Base-by-base conservation (phyloP, 2,797 vertebrate species). In the Hypotaenidia okinawae region DNA sequence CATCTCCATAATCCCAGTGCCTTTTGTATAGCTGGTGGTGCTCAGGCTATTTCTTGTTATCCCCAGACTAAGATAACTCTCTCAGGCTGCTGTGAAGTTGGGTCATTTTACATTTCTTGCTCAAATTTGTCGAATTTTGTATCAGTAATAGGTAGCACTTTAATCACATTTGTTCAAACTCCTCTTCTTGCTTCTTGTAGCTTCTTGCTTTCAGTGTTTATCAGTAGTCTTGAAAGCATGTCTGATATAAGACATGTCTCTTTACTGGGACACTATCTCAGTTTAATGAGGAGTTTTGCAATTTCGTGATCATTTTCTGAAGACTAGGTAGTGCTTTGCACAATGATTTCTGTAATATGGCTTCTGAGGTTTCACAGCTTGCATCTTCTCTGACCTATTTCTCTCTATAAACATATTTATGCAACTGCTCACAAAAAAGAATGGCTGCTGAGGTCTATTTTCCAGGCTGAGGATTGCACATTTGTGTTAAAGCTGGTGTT, bases 121-220 rank as follows among this genome's bases (percentile, higher is more conserved):
- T 79, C 52, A 78, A 90, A 92, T 84, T 85, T 96, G 84, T 89
- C 91, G 92, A 90, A 81, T 94, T 90, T 92, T 49, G 3, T 89
- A 81, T 91, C 86, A 84, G 88, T 90, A 97, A 87, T 90, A 93
- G 85, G 92, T 89, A 90, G 47, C 78, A 94, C 80, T 94, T 95
- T 81, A 94, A 92, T 89, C 72, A 74, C 82, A 94, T 87, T 92
- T 91, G 66, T 70, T 97, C 89, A 96, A 92, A 90, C 62, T 57
- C 62, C 58, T 57, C 62, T 85, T 90, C 80, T 85, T 93, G 76
- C 69, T 45, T 45, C 43, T 45, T 64, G 66, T 84, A 91, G 88
- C 79, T 95, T 95, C 87, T 93, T 94, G 61, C 86, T 93, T 96
- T 93, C 82, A 81, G 62, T 92, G 89, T 94, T 95, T 97, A 95